phyloP scores from a whole-genome alignment of 1,140 invertebrate species.

The Lordiphosa clarofinis region DNA sequence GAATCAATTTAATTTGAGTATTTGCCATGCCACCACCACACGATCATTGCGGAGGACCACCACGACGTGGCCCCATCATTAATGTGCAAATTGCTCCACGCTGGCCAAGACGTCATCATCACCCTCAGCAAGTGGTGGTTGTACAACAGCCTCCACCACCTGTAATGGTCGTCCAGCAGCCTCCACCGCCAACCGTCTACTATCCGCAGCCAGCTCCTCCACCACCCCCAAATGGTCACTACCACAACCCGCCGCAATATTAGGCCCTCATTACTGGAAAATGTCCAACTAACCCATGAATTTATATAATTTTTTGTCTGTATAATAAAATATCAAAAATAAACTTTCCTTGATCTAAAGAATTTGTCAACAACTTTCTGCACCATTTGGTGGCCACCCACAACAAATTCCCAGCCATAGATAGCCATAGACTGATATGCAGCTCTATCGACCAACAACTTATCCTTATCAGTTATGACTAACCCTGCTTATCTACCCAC shows the following conservation, averaged over 20 bases:
- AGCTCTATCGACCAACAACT: not conserved
- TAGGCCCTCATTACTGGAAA: slow-evolving; percentile 4
- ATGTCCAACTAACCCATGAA: slow-evolving; percentile 6
- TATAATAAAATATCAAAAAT: not conserved
- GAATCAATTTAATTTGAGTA: not conserved
- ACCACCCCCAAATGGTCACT: slow-evolving; percentile 40
- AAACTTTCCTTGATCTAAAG: not conserved
- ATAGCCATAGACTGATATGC: too few species aligned
- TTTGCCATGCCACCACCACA: slow-evolving; percentile 54
- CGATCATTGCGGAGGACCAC: slow-evolving; percentile 52
- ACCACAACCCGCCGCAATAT: slow-evolving; percentile 53
- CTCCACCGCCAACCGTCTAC: slow-evolving; percentile 26
- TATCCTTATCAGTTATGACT: slow-evolving; percentile 3
- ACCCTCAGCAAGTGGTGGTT: slow-evolving; percentile 45
- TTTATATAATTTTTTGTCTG: slow-evolving; percentile 9
- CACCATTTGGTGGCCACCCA: not conserved
- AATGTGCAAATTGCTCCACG: slow-evolving; percentile 64
- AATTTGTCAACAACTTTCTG: not conserved
- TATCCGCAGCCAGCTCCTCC: slow-evolving; percentile 47
- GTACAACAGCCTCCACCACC: slow-evolving; percentile 54
- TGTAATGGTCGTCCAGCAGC: slow-evolving; percentile 55
- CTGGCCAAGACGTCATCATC: slow-evolving; percentile 63
- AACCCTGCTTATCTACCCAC: slow-evolving; percentile 2
- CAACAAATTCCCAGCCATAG: too few species aligned
- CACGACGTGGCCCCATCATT: slow-evolving; percentile 59